Evolutionary conservation across 2,888 invertebrate species (phyloP).

Genomic region (Willowsia nigromaculata): DNA sequence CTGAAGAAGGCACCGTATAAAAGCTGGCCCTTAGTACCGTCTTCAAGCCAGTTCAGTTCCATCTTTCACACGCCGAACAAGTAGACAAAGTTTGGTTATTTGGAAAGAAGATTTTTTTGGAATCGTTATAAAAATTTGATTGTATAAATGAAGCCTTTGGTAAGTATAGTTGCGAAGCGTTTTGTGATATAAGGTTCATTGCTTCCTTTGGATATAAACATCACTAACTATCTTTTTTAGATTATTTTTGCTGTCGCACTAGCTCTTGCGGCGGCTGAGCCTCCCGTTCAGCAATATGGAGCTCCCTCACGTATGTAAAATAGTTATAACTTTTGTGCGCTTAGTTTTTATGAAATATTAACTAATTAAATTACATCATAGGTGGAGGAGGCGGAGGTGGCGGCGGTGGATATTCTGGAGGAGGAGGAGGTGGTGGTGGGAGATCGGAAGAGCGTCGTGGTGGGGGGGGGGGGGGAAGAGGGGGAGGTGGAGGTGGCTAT

Average conservation of each 20-base stretch:
- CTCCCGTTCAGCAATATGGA: constrained; percentile 65
- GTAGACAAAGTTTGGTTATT: neutral
- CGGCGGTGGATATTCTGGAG: constrained; percentile 36
- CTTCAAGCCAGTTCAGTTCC: constrained; percentile 59
- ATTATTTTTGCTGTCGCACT: constrained; percentile 59
- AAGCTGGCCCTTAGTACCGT: constrained; percentile 43
- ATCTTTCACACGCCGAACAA: neutral
- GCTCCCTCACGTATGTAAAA: constrained; percentile 54
- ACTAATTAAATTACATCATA: neutral
- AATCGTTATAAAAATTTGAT: constrained; percentile 14
- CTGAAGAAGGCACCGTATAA: constrained; percentile 32
- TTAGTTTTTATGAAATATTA: neutral
- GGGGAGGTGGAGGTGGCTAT: constrained; percentile 47
- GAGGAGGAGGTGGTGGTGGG: constrained; percentile 42
- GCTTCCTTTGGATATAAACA: neutral
- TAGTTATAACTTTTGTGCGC: neutral
- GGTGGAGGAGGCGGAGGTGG: neutral
- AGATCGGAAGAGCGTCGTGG: constrained; percentile 50
- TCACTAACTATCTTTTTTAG: constrained; percentile 30
- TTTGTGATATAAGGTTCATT: neutral
- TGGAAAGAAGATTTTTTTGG: neutral
- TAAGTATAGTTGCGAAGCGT: neutral
- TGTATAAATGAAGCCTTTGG: constrained; percentile 24
- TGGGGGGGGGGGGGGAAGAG: constrained; percentile 40
- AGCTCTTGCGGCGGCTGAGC: constrained; percentile 63